Evolutionary conservation across 2,888 invertebrate genomes (phyloP).

Genomic region (Campaea margaritaria): DNA sequence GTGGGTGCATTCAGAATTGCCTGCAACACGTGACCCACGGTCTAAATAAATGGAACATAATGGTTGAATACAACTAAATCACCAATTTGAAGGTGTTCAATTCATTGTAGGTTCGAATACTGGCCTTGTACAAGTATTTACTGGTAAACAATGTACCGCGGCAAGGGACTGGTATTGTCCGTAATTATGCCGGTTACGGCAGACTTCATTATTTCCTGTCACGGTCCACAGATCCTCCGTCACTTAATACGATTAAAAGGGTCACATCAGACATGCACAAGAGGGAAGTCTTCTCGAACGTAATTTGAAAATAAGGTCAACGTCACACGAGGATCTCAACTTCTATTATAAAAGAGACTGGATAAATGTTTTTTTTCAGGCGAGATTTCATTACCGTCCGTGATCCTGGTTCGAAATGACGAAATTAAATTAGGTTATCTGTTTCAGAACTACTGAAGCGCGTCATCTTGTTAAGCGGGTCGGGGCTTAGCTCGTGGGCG

Average conservation of each 20-base stretch:
- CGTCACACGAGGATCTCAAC: slow-evolving; percentile 48
- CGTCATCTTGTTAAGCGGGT: slow-evolving; percentile 95
- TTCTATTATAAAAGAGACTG: slow-evolving; percentile 40
- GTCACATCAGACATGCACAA: slow-evolving; percentile 62
- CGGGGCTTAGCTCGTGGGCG: slow-evolving; percentile 96
- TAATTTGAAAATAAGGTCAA: slow-evolving; percentile 60
- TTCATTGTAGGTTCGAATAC: too few relatives aligned
- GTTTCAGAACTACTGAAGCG: slow-evolving; percentile 94
- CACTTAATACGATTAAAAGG: slow-evolving; percentile 74
- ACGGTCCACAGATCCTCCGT: slow-evolving; percentile 63
- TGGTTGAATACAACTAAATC: too few relatives aligned
- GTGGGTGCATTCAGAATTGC: too few relatives aligned
- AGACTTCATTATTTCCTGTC: slow-evolving; percentile 73
- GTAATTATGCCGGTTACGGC: slow-evolving; percentile 67
- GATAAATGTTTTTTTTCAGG: slow-evolving; percentile 56
- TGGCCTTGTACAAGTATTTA: not conserved
- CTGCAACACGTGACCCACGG: too few relatives aligned
- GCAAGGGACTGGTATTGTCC: slow-evolving; percentile 59
- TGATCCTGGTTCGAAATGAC: slow-evolving; percentile 66
- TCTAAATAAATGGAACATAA: too few relatives aligned
- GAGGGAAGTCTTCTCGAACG: slow-evolving; percentile 52
- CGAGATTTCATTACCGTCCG: slow-evolving; percentile 61
- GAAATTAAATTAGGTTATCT: slow-evolving; percentile 76
- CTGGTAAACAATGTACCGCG: slow-evolving; percentile 7
- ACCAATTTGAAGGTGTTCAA: too few relatives aligned